Base-by-base conservation (phyloP, 2,113 vertebrate genomes). In the Misgurnus anguillicaudatus region DNA sequence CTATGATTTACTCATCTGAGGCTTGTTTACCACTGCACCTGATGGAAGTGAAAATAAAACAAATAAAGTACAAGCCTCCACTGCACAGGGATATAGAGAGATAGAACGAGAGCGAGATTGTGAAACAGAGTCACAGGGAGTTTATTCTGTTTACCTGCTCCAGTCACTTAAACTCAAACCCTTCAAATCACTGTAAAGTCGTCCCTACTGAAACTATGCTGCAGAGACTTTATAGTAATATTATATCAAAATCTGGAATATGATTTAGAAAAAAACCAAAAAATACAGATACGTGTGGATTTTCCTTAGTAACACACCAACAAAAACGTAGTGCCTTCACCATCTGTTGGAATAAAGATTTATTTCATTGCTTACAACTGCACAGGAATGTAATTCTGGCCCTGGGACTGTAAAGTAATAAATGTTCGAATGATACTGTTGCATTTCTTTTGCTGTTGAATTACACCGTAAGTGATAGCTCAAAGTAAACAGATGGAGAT, bases 11-110 rank as follows among this genome's bases (percentile, higher is more conserved):
- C 55, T 71, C 72, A 60, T 78, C 82, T 64, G 57, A 81, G 73
- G 70, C 75, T 81, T 84, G 83, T 84, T 84, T 81, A 84, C 79
- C 63, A 48, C 75, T 65, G 75, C 74, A 79, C 45, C 75, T 68
- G 83, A 84, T 81, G 75, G 79, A 78, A 55, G 68, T 62, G 70
- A 74, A 75, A 84, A 79, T 64, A 80, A 84, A 84, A 75, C 75
- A 81, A 84, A 81, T 84, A 81, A 81, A 81, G 67, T 61, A 81
- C 70, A 81, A 78, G 68, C 57, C 79, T 60, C 63, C 79, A 78
- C 63, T 71, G 75, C 72, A 81, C 47, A 78, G 57, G 64, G 77
- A 68, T 31, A 84, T 78, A 38, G 64, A 70, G 74, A 77, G 48
- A 75, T 36, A 55, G 68, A 39, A 45, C 42, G 39, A 48, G 39